These are phyloP conservation scores for Gymnogyps californianus DNA, from an alignment of 2,113 vertebrate genomes.

Conservation along the genomic window DNA sequence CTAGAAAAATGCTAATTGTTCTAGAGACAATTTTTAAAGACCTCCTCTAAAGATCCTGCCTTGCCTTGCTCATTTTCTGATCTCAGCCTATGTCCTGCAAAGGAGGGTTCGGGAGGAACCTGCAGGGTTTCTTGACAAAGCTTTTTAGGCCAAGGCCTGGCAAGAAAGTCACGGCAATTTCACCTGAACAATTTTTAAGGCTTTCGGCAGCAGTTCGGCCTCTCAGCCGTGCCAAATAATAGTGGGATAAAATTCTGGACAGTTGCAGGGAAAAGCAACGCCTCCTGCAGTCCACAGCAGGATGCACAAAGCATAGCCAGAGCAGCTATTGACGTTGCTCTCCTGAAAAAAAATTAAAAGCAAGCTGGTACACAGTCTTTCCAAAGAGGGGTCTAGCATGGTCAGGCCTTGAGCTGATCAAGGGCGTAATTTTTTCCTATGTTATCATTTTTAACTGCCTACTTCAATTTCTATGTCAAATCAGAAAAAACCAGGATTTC, in stretches of 20 bases:
- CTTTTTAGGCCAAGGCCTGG: background rate
- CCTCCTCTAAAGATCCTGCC: background rate
- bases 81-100: accelerated
- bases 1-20: background rate
- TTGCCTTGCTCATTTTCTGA: background rate
- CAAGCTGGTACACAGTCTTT: background rate
- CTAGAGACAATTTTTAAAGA: background rate
- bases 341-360: background rate
- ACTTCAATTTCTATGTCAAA: background rate
- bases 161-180: background rate
- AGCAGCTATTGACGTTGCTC: background rate
- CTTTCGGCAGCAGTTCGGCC: background rate
- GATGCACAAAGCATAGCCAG: background rate
- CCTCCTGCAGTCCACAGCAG: background rate
- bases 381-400: no score
- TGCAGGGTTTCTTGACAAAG: background rate
- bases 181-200: background rate
- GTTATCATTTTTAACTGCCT: background rate
- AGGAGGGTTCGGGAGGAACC: background rate
- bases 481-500: background rate
- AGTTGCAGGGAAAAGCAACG: background rate
- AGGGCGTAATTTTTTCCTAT: background rate
- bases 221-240: background rate
- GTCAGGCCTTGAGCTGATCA: background rate
- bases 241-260: background rate